phyloP scores from a whole-genome alignment of 2,797 vertebrate genomes.

The Gymnocypris eckloni region DNA sequence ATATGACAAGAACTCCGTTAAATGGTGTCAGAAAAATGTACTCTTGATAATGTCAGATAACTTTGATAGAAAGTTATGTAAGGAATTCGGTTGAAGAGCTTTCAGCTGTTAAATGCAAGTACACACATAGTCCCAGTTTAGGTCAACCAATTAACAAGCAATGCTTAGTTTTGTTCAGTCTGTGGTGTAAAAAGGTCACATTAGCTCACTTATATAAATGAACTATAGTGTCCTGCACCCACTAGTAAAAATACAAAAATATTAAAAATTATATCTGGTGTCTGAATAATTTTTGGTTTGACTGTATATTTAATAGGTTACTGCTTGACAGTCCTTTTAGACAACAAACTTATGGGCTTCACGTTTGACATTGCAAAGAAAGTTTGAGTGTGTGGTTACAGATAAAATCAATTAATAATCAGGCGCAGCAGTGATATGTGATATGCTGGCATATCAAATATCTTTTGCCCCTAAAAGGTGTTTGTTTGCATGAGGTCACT shows the following conservation, averaged over 20 bases:
- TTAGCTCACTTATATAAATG: neutral
- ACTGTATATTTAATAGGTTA: neutral
- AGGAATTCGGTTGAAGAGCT: too few species aligned
- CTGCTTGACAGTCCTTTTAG: neutral
- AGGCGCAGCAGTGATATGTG: neutral
- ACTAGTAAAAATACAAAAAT: too few species aligned
- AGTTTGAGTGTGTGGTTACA: neutral
- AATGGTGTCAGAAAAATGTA: too few species aligned
- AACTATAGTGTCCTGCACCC: too few species aligned
- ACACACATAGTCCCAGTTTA: neutral
- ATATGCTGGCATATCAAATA: constrained; percentile 2
- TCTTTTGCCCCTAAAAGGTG: neutral
- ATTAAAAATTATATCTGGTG: too few species aligned
- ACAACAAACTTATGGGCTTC: neutral
- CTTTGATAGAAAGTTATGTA: too few species aligned
- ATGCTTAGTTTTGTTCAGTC: neutral
- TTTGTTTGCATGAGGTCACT: neutral
- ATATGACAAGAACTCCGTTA: too few species aligned
- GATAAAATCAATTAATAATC: constrained; percentile 11
- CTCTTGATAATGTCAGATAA: too few species aligned
- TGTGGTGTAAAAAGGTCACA: too few species aligned
- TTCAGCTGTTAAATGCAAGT: too few species aligned
- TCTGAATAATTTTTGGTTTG: neutral
- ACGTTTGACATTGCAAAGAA: neutral
- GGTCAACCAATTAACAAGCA: neutral